Percentiles rank a stretch among this genome's conserved stretches.
Evolutionary conservation across 2,797 vertebrate genomes (phyloP).

Genomic region (Sebastes variabilis): DNA sequence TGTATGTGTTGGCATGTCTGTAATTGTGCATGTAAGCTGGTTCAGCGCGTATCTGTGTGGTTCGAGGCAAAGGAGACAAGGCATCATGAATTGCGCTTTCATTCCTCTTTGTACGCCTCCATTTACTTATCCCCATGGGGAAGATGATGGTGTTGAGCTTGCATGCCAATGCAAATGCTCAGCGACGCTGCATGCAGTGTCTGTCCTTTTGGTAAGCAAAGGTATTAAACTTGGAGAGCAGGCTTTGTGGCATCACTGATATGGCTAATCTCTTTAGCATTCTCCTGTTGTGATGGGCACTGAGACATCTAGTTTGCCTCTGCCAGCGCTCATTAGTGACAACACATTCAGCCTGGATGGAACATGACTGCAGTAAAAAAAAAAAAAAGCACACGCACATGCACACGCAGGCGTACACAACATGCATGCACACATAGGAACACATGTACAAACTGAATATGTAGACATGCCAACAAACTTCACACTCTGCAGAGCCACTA

Average conservation of each 20-base stretch:
- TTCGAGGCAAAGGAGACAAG: constrained; percentile 35
- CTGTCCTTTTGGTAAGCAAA: constrained; percentile 55
- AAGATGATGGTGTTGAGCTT: constrained; percentile 48
- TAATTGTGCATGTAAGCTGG: constrained; percentile 11
- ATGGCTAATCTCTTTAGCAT: constrained; percentile 69
- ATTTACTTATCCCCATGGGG: constrained; percentile 54
- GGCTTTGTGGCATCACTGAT: constrained; percentile 57
- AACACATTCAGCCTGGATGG: constrained; percentile 43
- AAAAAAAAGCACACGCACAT: constrained; percentile 4
- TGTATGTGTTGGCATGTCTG: not conserved
- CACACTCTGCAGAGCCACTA: not conserved
- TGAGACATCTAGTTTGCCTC: constrained; percentile 57
- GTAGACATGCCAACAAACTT: constrained; percentile 6
- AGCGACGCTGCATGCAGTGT: constrained; percentile 41
- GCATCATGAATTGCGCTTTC: constrained; percentile 44
- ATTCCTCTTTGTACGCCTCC: constrained; percentile 47
- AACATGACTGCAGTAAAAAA: constrained; percentile 49
- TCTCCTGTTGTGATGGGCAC: constrained; percentile 59
- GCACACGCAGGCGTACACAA: not conserved
- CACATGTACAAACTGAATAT: not conserved
- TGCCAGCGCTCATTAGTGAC: constrained; percentile 64
- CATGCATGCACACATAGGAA: not conserved
- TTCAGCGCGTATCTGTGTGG: constrained; percentile 13
- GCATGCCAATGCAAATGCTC: constrained; percentile 56
- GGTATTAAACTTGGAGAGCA: constrained; percentile 65